Evolutionary conservation across 2,888 invertebrate species (phyloP).

Genomic region (Lycocerus yunnanus): DNA sequence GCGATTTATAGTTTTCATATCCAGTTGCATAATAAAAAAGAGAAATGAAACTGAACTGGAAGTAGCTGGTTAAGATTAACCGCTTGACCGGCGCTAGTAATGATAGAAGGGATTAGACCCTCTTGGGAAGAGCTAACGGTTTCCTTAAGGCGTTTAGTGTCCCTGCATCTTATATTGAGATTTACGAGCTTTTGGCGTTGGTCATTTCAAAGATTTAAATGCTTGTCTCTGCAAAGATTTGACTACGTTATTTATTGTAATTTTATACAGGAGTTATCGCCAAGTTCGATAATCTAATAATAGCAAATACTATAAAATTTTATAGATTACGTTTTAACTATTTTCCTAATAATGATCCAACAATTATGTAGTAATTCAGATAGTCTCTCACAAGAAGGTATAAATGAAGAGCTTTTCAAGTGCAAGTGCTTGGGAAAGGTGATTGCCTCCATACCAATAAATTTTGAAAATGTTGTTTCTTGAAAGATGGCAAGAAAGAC

Average conservation of each 20-base stretch:
- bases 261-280: not conserved
- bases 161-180: conserved; percentile 50
- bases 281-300: not conserved
- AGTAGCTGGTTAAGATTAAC: conserved; percentile 34
- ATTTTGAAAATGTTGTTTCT: not conserved
- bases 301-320: not conserved
- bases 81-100: conserved; percentile 35
- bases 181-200: conserved; percentile 42
- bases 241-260: not conserved
- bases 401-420: not conserved
- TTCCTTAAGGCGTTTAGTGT: conserved; percentile 34
- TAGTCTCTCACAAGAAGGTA: not conserved
- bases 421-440: not conserved
- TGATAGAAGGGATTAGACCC: conserved; percentile 38
- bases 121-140: conserved; percentile 33
- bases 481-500: not conserved
- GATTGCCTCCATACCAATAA: not conserved
- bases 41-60: conserved; percentile 20
- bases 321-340: not conserved
- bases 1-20: conserved; percentile 5
- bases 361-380: not conserved
- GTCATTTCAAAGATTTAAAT: conserved; percentile 41
- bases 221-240: conserved; percentile 2
- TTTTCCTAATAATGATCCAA: not conserved
- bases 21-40: conserved; percentile 8